A percentile compares a stretch with the other conserved stretches of the same genome.
phyloP scores from a whole-genome alignment of 1,140 invertebrate genomes.

The Onthophagus taurus region DNA sequence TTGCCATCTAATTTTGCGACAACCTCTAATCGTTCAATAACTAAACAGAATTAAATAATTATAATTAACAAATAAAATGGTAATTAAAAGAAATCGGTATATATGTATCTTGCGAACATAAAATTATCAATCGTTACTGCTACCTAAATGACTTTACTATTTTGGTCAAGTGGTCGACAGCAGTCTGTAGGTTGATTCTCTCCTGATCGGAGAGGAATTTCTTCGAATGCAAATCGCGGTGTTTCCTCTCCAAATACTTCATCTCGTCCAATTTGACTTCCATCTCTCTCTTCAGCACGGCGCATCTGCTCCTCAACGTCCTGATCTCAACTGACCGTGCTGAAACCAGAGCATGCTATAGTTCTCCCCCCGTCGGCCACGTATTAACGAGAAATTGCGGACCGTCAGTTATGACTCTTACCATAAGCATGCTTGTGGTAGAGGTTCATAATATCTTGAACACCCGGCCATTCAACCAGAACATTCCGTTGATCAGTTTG shows the following conservation, averaged over 20 bases:
- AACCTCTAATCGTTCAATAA: slow-evolving; percentile 1
- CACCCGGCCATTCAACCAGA: slow-evolving; percentile 24
- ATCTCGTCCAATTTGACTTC: slow-evolving; percentile 17
- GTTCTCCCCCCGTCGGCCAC: no score
- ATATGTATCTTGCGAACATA: background rate
- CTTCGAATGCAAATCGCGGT: slow-evolving; percentile 22
- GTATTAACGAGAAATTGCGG: no score
- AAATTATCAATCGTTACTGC: no score
- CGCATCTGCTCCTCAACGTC: slow-evolving; percentile 17
- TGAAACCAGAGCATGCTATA: background rate
- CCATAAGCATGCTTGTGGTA: slow-evolving; percentile 28
- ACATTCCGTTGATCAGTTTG: slow-evolving; percentile 6
- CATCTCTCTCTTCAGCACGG: slow-evolving; percentile 20
- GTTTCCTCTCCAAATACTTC: slow-evolving; percentile 22
- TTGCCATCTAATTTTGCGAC: slow-evolving; percentile 5
- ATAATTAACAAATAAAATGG: background rate
- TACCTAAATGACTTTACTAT: slow-evolving; percentile 29
- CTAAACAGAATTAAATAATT: background rate
- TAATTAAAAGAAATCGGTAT: background rate
- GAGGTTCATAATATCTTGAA: slow-evolving; percentile 26
- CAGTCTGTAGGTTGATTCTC: slow-evolving; percentile 21
- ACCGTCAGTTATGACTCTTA: slow-evolving; percentile 9
- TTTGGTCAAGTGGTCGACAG: slow-evolving; percentile 27
- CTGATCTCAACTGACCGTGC: slow-evolving; percentile 18
- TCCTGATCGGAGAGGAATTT: slow-evolving; percentile 24